Conservation (phyloP, 2,113 vertebrate species). For the Cephalopterus ornatus region DNA sequence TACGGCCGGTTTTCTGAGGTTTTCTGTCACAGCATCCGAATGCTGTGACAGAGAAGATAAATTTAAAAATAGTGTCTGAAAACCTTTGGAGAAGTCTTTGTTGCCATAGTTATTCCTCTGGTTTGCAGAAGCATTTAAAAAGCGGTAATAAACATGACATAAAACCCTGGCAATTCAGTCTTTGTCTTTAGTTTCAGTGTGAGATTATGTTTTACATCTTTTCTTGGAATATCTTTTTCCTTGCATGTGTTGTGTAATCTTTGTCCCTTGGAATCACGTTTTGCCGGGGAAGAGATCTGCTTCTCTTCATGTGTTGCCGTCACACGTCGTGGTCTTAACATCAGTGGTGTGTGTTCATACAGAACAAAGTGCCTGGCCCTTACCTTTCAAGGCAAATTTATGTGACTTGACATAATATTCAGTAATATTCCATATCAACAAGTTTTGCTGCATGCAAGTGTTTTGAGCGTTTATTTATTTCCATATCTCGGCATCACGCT, state of each 20-base stretch:
- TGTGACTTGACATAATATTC: not conserved
- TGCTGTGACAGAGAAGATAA: constrained; percentile 28
- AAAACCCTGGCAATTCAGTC: too few relatives aligned
- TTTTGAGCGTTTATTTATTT: not conserved
- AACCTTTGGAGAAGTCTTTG: constrained; percentile 46
- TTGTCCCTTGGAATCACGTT: not conserved
- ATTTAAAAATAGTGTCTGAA: constrained; percentile 32
- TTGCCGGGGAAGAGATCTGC: not conserved
- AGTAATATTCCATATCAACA: not conserved
- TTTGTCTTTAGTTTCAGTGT: not conserved
- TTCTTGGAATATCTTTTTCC: not conserved
- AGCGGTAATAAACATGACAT: constrained; percentile 36
- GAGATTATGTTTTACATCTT: not conserved
- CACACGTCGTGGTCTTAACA: not conserved
- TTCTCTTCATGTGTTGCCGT: not conserved
- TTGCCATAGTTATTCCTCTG: constrained; percentile 70
- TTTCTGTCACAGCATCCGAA: not conserved
- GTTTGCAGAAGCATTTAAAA: constrained; percentile 38
- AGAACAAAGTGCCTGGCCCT: not conserved
- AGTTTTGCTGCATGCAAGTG: not conserved
- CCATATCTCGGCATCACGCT: not conserved
- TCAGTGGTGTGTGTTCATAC: not conserved
- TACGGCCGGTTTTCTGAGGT: not conserved
- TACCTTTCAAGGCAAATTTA: not conserved
- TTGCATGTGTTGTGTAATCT: not conserved